A percentile compares a stretch with the other conserved stretches of the same genome.
Evolutionary conservation across 1,140 invertebrate genomes (phyloP).

Genomic region (Sesamia nonagrioides): DNA sequence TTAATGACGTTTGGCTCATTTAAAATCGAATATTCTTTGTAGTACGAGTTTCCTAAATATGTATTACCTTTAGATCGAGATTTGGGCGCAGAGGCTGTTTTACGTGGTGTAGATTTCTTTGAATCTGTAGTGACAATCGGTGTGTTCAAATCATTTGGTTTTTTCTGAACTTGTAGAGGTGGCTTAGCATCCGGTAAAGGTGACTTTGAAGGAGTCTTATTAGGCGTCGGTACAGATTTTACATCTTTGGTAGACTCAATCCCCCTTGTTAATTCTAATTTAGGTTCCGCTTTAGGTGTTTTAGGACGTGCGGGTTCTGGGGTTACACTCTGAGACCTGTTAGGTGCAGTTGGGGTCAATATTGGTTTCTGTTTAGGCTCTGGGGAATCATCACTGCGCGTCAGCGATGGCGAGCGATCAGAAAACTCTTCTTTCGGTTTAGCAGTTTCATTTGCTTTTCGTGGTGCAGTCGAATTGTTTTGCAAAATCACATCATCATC

Average conservation of each 20-base stretch:
- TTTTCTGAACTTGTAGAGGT: constrained; percentile 63
- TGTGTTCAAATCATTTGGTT: constrained; percentile 73
- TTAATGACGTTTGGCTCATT: constrained; percentile 66
- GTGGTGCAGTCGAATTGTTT: constrained; percentile 66
- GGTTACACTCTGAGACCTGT: constrained; percentile 70
- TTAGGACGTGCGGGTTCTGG: constrained; percentile 78
- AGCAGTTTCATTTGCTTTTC: constrained; percentile 56
- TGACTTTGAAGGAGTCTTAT: constrained; percentile 71
- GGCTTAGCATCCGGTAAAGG: constrained; percentile 66
- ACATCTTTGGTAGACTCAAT: constrained; percentile 52
- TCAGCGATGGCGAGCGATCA: constrained; percentile 86
- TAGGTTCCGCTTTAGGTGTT: constrained; percentile 77
- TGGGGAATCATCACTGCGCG: constrained; percentile 85
- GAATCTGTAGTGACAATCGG: constrained; percentile 64
- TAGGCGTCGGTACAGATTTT: constrained; percentile 58
- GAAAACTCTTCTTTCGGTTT: constrained; percentile 73
- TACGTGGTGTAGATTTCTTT: constrained; percentile 78
- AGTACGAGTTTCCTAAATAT: background rate
- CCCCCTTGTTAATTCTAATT: constrained; percentile 57
- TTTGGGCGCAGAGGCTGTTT: constrained; percentile 76
- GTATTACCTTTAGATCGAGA: constrained; percentile 79
- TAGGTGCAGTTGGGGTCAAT: constrained; percentile 63
- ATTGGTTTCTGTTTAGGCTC: constrained; percentile 76
- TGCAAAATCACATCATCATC: constrained; percentile 83
- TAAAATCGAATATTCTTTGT: constrained; percentile 39